phyloP scores from a whole-genome alignment of 1,140 invertebrate genomes.

The Octopus sinensis region DNA sequence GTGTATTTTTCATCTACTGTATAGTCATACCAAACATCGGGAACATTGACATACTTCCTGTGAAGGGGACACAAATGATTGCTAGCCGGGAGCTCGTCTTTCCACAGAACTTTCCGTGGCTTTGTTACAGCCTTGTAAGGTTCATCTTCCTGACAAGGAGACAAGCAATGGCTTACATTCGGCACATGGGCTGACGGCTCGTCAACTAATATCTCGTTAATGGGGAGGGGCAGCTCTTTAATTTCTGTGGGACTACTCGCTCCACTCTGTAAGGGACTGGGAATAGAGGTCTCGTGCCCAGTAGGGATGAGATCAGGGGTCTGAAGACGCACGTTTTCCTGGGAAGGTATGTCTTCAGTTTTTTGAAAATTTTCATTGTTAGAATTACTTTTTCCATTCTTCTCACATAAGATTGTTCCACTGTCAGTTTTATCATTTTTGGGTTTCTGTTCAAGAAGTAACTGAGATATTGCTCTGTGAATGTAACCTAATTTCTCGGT shows the following conservation, averaged over 20 bases:
- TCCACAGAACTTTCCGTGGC: conserved; percentile 38
- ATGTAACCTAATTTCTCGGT: conserved; percentile 50
- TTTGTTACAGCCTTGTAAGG: conserved; percentile 9
- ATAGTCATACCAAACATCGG: conserved; percentile 49
- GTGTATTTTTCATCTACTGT: conserved; percentile 49
- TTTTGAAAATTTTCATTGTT: neutral
- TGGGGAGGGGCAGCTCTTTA: neutral
- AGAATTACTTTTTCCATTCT: neutral
- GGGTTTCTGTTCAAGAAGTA: conserved; percentile 40
- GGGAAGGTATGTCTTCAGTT: neutral
- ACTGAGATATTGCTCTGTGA: conserved; percentile 47
- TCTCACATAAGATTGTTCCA: neutral
- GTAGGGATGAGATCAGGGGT: conserved; percentile 12
- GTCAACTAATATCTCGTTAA: neutral
- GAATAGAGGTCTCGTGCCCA: conserved; percentile 1
- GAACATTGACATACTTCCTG: conserved; percentile 46
- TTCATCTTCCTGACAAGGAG: neutral
- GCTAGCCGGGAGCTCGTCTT: conserved; percentile 32
- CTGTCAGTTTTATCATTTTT: conserved; percentile 17
- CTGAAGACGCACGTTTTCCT: conserved; percentile 1
- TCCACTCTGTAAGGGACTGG: neutral
- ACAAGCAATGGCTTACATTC: neutral
- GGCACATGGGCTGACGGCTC: neutral
- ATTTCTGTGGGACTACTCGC: neutral
- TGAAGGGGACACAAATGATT: neutral